Conservation (phyloP, 1,140 invertebrate genomes). For the Diploscapter pachys region DNA sequence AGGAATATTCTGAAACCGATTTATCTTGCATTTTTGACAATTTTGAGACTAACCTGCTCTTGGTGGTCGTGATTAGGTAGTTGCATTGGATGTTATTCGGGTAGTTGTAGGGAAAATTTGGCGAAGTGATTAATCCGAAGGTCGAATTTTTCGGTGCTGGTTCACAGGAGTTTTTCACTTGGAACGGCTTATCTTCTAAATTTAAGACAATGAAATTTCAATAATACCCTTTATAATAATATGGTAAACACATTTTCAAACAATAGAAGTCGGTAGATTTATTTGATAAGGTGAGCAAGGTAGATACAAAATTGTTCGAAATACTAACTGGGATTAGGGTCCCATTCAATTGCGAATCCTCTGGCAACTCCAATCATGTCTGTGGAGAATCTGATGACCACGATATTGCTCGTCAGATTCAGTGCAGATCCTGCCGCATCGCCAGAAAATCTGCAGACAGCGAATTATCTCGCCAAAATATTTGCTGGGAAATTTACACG, state of each 20-base stretch:
- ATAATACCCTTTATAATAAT: slow-evolving; percentile 5
- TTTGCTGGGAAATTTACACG: not conserved
- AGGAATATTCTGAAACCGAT: too few relatives aligned
- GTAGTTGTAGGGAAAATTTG: slow-evolving; percentile 15
- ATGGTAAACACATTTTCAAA: too few relatives aligned
- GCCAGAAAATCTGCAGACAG: slow-evolving; percentile 7
- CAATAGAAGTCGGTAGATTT: too few relatives aligned
- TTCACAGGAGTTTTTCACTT: slow-evolving; percentile 6
- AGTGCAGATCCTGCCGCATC: not conserved
- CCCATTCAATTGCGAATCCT: slow-evolving; percentile 17
- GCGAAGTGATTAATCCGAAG: slow-evolving; percentile 11
- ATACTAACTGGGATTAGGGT: not conserved
- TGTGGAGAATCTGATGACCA: slow-evolving; percentile 7
- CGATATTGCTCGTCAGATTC: not conserved
- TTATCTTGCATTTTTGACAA: too few relatives aligned
- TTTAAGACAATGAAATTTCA: not conserved
- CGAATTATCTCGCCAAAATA: not conserved
- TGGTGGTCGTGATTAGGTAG: slow-evolving; percentile 6
- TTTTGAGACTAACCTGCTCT: slow-evolving; percentile 5
- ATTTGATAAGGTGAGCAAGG: too few relatives aligned
- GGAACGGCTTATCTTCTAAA: slow-evolving; percentile 11
- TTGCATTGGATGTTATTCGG: slow-evolving; percentile 6
- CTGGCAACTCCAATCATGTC: not conserved
- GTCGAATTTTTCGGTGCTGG: not conserved
- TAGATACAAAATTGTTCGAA: too few relatives aligned